Base-by-base conservation (phyloP, 2,888 invertebrate genomes). In the Scaptodrosophila latifasciaeformis region DNA sequence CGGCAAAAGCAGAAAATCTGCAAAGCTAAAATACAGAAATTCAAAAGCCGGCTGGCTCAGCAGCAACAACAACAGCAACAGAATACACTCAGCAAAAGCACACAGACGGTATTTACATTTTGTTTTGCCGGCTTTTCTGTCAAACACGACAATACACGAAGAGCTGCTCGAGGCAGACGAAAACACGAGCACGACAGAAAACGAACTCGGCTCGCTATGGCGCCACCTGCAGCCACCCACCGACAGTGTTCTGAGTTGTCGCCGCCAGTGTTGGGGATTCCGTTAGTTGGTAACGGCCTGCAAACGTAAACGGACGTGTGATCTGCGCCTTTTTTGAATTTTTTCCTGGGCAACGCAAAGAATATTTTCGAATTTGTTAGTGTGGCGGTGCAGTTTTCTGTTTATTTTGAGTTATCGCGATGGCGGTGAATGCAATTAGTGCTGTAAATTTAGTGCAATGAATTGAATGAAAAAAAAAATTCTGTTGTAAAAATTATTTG, bases 221-320 rank as follows among this genome's bases (percentile, higher is more conserved):
- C 45, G 39, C 49, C 48, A 77, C 70, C 70, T 44, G 57, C 27
- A 31, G 15, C 10, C 4, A 5, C 55, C 2, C 17, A 61, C 55
- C 49, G 34, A 34, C 15, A 9, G 44, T 19, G 27, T 43, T 65
- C 62, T 67, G 50, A 10, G 24, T 50, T 39, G 31, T 6, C 47
- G 47, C 42, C 24, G 45, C 19, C 24, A 39, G 50, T 59, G 54
- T 71, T 49, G 60, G 54, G 39, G 51, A 42, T 50, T 77, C 68
- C n/a, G n/a, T n/a, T n/a, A 77, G 77, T 77, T 81, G 79, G 77
- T 77, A 75, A 79, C 76, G 81, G 77, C 63, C 70, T 46, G 62
- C 54, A 65, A 61, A 54, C 59, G 60, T 44, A 62, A 29, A 65
- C 70, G 65, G 81, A 78, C 76, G 70, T 76, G 49, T 63, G n/a